Conservation (phyloP, 2,797 vertebrate species). For the Morelia viridis region DNA sequence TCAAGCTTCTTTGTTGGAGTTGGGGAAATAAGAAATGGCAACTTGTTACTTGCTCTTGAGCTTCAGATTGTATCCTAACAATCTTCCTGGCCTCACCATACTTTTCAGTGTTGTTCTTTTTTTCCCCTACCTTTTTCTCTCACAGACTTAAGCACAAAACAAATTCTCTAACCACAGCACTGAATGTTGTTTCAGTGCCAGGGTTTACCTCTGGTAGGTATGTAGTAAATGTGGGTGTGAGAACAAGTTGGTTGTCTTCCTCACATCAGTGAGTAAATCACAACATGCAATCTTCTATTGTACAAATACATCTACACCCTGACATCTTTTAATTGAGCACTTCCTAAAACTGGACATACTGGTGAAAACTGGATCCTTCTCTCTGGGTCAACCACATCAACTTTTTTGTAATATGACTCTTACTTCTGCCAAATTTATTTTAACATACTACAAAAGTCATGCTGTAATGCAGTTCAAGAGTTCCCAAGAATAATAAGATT, state of each 20-base stretch:
- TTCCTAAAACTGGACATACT: not conserved
- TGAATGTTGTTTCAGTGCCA: not conserved
- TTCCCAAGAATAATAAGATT: not conserved
- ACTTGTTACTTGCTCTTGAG: too few species aligned
- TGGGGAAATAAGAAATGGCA: too few species aligned
- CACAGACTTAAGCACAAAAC: not conserved
- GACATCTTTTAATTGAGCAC: slow-evolving; percentile 3
- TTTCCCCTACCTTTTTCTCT: not conserved
- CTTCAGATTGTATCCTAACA: too few species aligned
- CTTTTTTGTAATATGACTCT: not conserved
- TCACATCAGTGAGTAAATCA: not conserved
- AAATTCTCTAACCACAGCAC: too few species aligned
- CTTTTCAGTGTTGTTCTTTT: not conserved
- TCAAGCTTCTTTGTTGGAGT: too few species aligned
- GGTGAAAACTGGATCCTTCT: not conserved
- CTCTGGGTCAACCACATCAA: not conserved
- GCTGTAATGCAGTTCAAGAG: not conserved
- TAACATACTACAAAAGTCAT: not conserved
- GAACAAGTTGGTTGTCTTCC: not conserved
- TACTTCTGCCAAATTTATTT: not conserved
- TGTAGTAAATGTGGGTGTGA: not conserved
- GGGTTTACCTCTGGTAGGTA: not conserved
- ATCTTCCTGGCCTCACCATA: not conserved
- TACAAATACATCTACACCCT: not conserved
- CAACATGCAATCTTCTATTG: not conserved